phyloP scores from a whole-genome alignment of 1,140 invertebrate genomes.

The Trachelipus rathkii region DNA sequence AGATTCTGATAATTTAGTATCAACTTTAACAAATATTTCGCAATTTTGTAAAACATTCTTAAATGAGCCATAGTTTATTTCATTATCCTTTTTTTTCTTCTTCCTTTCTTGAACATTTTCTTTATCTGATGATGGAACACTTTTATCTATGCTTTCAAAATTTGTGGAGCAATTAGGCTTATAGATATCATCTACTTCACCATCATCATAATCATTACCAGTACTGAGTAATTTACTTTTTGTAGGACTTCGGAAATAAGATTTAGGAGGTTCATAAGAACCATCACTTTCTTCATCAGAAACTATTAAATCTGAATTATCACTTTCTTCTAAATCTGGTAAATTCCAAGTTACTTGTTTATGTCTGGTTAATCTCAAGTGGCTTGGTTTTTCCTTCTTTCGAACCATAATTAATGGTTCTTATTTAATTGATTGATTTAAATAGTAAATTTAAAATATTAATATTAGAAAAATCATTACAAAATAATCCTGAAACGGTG shows the following conservation, averaged over 20 bases:
- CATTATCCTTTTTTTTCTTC: conserved; percentile 25
- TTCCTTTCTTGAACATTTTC: conserved; percentile 8
- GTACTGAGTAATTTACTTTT: neutral
- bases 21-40: conserved; percentile 36
- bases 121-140: neutral
- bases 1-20: conserved; percentile 22
- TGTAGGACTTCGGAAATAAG: neutral
- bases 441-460: too few species aligned
- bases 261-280: neutral
- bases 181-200: too few species aligned
- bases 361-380: neutral
- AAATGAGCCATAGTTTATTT: conserved; percentile 37
- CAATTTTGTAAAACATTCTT: conserved; percentile 35
- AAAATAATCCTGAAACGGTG: too few species aligned
- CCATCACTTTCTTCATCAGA: neutral
- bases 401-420: neutral
- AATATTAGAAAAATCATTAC: too few species aligned
- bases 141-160: too few species aligned
- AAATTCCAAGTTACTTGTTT: neutral
- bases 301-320: neutral
- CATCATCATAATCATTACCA: too few species aligned
- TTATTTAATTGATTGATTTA: too few species aligned
- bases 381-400: neutral
- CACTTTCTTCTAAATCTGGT: neutral
- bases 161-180: too few species aligned